These are phyloP conservation scores for Myiozetetes cayanensis DNA, from an alignment of 2,113 vertebrate genomes.

Conservation along the genomic window DNA sequence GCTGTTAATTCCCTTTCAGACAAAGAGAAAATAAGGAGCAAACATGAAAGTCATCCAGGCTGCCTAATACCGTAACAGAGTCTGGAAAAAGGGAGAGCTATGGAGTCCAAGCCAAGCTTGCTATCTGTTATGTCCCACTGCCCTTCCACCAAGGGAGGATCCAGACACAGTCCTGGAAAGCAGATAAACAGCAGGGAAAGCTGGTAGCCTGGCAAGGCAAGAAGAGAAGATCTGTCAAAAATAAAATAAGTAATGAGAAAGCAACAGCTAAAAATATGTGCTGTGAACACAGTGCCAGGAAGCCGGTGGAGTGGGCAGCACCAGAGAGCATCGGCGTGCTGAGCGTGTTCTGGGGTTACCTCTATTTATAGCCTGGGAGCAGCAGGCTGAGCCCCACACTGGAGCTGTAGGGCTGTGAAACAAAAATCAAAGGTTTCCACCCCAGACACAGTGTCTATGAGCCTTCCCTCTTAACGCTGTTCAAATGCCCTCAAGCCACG, in stretches of 20 bases:
- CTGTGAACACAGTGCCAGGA: not conserved
- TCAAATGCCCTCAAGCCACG: not conserved
- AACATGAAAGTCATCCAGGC: not conserved
- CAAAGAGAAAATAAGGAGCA: not conserved
- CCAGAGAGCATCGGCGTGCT: not conserved
- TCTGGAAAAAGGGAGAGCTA: not conserved
- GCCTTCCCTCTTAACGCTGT: not conserved
- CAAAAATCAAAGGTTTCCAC: slow-evolving; percentile 11
- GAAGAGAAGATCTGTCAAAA: not conserved
- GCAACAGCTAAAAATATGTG: slow-evolving; percentile 19
- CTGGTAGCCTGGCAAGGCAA: not conserved
- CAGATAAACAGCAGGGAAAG: not conserved
- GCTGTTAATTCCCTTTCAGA: not conserved
- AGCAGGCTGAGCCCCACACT: not conserved
- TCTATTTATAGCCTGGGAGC: slow-evolving; percentile 25
- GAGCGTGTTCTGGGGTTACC: not conserved
- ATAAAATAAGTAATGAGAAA: not conserved
- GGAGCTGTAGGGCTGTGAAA: not conserved
- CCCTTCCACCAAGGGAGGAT: not conserved
- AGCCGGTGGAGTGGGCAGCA: not conserved
- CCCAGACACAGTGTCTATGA: not conserved
- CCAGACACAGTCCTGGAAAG: not conserved
- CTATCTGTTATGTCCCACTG: not conserved
- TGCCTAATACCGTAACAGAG: not conserved
- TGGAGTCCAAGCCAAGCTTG: not conserved